Evolutionary conservation across 1,140 invertebrate species (phyloP), one percentile per base, ranked within the genome.

Genomic region (Artemia franciscana): DNA sequence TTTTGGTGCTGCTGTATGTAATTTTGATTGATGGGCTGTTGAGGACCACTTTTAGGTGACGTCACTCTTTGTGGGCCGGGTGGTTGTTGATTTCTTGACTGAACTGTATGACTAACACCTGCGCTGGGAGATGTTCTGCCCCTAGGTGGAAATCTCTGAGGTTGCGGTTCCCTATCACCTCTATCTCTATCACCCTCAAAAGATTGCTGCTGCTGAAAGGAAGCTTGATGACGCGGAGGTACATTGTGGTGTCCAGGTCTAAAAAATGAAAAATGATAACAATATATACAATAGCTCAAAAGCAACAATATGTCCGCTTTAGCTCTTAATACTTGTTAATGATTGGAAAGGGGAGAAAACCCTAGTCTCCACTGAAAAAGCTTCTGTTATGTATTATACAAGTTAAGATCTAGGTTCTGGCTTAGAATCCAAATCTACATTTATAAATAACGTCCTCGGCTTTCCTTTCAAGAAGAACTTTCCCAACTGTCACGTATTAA

Each of bases 1-100:
- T 58, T 51, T 58, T 23, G 65, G 24, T 66, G 63, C 30, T 62
- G 63, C 59, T 66, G 65, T n/a, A n/a, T n/a, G n/a, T n/a, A n/a
- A n/a, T n/a, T n/a, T 27, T 64, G 66, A 28, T 67, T 65, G 9
- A 62, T 60, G 24, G 56, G 64, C n/a, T 58, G 24, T 15, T 5
- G 60, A 24, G n/a, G 58, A 57, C 39, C 59, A 57, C 27, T n/a
- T 59, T 51, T 59, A 27, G 58, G 12, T 62, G 62, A 24, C 51
- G 59, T 57, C 25, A 25, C 9, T 28, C 5, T 39, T 18, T 51
- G 39, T 1, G 12, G 39, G 12, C 39, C 39, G 12, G 39, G 39
- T 51, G 39, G 39, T 12, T 12, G 39, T 51, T 18, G 12, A 3
- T 51, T 51, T 18, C 39, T 51, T 3, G 12, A 18, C 21, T 51